These are phyloP conservation scores for Hipposideros larvatus DNA, from an alignment of 2,797 vertebrate genomes.

Conservation along the genomic window DNA sequence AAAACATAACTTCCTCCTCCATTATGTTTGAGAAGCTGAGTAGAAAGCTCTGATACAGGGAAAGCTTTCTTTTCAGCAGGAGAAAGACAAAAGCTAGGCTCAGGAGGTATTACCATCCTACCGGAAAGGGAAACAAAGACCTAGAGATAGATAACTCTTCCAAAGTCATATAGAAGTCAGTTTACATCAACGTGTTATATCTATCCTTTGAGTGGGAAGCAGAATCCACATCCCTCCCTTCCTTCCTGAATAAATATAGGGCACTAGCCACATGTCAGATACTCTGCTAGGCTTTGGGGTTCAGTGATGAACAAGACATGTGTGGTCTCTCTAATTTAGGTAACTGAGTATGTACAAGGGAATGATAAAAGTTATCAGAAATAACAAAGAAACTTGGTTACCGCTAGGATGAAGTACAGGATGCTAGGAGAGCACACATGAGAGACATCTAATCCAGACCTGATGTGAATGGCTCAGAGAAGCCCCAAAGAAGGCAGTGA, in stretches of 20 bases:
- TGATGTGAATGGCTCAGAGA: background rate
- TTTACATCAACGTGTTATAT: background rate
- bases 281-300: background rate
- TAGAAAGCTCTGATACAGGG: background rate
- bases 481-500: background rate
- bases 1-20: background rate
- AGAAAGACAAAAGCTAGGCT: background rate
- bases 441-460: background rate
- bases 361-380: background rate
- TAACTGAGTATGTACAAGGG: background rate
- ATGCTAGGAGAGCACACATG: background rate
- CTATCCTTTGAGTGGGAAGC: background rate
- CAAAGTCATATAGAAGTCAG: background rate
- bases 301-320: background rate
- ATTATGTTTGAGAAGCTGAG: conserved; percentile 2
- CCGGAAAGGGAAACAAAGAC: background rate
- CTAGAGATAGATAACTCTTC: background rate
- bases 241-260: background rate
- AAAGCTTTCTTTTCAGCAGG: background rate
- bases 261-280: background rate
- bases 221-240: background rate
- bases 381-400: too few species aligned
- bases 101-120: background rate
- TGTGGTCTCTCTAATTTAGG: background rate
- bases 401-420: background rate